A percentile compares a stretch with the other conserved stretches of the same genome.
phyloP scores from a whole-genome alignment of 2,888 invertebrate genomes.

The Chaitophorus viminalis region DNA sequence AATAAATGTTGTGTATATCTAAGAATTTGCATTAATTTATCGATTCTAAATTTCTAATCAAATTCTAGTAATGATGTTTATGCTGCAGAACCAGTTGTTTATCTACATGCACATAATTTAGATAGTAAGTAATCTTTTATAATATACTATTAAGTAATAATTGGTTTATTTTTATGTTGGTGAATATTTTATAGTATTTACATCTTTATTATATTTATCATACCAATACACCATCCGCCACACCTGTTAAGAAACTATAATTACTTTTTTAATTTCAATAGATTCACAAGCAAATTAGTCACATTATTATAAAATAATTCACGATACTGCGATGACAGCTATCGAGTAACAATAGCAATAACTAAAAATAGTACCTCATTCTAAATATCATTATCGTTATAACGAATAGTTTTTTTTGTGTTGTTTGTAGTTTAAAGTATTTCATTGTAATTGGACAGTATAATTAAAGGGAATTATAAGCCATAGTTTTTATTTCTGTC shows the following conservation, averaged over 20 bases:
- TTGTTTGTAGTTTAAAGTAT: background rate
- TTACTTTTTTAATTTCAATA: background rate
- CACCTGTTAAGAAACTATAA: background rate
- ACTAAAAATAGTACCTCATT: background rate
- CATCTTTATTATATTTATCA: background rate
- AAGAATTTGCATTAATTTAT: background rate
- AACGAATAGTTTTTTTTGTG: no score
- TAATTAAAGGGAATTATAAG: no score
- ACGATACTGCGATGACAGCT: background rate
- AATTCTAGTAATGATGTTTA: background rate
- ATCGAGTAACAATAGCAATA: background rate
- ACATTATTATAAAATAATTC: conserved; percentile 15
- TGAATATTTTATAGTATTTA: background rate
- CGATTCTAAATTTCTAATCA: no score
- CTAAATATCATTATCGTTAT: no score
- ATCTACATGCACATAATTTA: background rate
- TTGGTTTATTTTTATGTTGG: background rate
- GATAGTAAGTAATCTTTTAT: background rate
- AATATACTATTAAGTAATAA: background rate
- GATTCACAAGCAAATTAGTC: background rate
- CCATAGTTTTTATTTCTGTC: no score
- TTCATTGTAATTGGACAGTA: background rate
- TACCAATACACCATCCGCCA: background rate
- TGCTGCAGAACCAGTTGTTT: background rate
- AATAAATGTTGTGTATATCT: background rate